Conservation (phyloP, 2,888 invertebrate genomes). For the Tenthredo mesomela region DNA sequence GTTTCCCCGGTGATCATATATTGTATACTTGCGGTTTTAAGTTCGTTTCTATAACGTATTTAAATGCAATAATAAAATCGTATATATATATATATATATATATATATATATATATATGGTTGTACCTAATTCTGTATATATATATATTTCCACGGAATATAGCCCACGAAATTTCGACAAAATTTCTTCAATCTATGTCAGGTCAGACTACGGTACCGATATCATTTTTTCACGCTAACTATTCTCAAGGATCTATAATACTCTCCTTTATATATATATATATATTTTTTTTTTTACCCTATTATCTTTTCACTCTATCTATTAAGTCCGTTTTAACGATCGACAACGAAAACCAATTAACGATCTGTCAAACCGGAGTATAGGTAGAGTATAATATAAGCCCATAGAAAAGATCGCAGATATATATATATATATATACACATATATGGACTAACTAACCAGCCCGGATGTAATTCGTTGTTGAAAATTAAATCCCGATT, state of each 20-base stretch:
- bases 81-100: too few relatives aligned
- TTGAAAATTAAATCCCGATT: background rate
- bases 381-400: background rate
- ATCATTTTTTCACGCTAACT: background rate
- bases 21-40: background rate
- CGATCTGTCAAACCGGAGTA: background rate
- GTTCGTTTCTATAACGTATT: background rate
- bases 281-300: background rate
- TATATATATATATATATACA: too few relatives aligned
- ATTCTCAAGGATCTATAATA: background rate
- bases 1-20: conserved; percentile 4
- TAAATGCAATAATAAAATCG: background rate
- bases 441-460: background rate
- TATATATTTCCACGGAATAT: too few relatives aligned
- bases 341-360: conserved; percentile 41
- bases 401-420: background rate
- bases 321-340: background rate
- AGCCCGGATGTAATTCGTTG: background rate
- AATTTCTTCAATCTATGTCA: background rate
- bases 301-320: background rate
- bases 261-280: too few relatives aligned
- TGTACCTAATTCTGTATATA: too few relatives aligned
- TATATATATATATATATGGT: too few relatives aligned
- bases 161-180: too few relatives aligned
- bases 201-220: background rate